Conservation (phyloP, 2,888 invertebrate species). For the Athalia cordata region DNA sequence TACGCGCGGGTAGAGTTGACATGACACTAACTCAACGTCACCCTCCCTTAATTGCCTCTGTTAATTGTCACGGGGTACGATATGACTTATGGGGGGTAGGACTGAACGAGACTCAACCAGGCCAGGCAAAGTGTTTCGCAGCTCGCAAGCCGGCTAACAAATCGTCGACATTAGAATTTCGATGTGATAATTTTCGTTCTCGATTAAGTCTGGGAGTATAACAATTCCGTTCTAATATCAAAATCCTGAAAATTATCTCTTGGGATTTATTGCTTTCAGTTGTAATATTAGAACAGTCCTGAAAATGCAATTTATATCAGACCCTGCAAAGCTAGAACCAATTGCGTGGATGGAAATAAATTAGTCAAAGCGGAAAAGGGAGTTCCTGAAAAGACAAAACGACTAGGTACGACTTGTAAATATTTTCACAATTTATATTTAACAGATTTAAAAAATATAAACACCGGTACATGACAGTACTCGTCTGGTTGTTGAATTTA, state of each 20-base stretch:
- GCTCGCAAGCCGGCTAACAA: conserved; percentile 8
- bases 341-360: no score
- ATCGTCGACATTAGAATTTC: conserved; percentile 21
- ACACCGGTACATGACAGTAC: no score
- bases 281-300: no score
- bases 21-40: conserved; percentile 40
- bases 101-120: conserved; percentile 20
- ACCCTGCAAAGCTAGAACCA: no score
- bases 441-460: not conserved
- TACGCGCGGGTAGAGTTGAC: conserved; percentile 4
- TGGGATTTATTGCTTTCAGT: not conserved
- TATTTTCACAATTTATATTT: conserved; percentile 11
- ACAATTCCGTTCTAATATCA: not conserved
- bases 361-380: no score
- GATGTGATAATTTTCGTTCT: conserved; percentile 23
- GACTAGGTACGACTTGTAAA: not conserved
- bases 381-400: no score
- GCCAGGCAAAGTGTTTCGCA: conserved; percentile 21
- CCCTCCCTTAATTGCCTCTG: conserved; percentile 33
- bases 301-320: no score
- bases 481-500: not conserved
- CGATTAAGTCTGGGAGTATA: not conserved
- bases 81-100: conserved; percentile 20
- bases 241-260: not conserved
- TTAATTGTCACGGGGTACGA: conserved; percentile 40